Percentiles rank a stretch among this genome's conserved stretches.
Conservation (phyloP, 53 echinoderm and acorn worm genomes). For the Crossaster papposus region DNA sequence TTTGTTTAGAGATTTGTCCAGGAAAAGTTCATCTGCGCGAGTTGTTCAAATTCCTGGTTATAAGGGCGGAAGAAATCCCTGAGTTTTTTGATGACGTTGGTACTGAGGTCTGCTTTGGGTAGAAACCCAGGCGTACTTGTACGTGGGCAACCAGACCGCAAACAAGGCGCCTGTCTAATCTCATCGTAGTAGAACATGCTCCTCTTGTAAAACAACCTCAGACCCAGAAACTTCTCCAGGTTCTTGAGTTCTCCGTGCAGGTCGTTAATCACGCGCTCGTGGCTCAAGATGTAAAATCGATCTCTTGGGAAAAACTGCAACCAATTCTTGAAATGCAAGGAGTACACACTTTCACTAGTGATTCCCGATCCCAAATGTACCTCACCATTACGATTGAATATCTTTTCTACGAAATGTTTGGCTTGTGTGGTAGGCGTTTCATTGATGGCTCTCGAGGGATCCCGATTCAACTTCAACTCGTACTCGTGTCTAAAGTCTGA, state of each 20-base stretch:
- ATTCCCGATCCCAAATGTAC: slow-evolving; percentile 7
- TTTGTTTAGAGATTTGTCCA: slow-evolving; percentile 47
- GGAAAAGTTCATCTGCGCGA: slow-evolving; percentile 45
- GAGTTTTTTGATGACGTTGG: slow-evolving; percentile 17
- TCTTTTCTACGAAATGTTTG: background rate
- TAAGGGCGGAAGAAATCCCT: slow-evolving; percentile 59
- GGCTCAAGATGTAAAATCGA: slow-evolving; percentile 76
- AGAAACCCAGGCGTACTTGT: slow-evolving; percentile 24
- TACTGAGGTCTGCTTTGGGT: slow-evolving; percentile 34
- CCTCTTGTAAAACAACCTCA: slow-evolving; percentile 59
- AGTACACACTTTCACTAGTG: slow-evolving; percentile 66
- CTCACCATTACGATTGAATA: slow-evolving; percentile 21
- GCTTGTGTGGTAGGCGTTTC: slow-evolving; percentile 49
- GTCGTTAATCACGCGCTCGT: slow-evolving; percentile 63
- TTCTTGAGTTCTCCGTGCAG: slow-evolving; percentile 64
- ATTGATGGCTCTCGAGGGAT: background rate
- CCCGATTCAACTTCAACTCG: background rate
- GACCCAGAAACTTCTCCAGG: slow-evolving; percentile 75
- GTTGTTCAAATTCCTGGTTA: slow-evolving; percentile 41
- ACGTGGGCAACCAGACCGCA: background rate
- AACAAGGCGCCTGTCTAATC: slow-evolving; percentile 58
- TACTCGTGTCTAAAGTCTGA: slow-evolving; percentile 78
- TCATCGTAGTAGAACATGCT: slow-evolving; percentile 71
- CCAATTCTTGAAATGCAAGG: slow-evolving; percentile 80
- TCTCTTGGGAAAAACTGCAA: slow-evolving; percentile 68